Evolutionary conservation across 1,140 invertebrate species (phyloP), one percentile per base, ranked within the genome.

Genomic region (Drosophila bocki): DNA sequence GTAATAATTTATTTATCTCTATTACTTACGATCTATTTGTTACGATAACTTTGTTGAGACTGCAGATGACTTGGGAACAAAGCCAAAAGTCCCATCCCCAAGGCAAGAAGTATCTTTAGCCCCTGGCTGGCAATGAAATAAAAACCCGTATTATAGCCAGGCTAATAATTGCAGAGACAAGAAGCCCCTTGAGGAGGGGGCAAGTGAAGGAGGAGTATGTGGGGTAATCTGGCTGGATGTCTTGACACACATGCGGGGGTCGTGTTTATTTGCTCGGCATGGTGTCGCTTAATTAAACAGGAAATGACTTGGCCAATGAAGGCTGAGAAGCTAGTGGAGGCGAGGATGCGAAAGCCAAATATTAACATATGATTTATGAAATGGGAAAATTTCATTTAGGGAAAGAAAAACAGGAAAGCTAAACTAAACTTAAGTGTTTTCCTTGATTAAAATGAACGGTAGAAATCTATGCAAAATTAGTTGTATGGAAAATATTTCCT

Each of bases 241-340:
- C 22, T 19, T 61, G 35, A 35, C 53, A 56, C 35, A 56, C 53
- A 56, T n/a, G 5, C 35, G 48, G 70, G 75, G 48, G 64, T 50
- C 41, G 50, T 35, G 42, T 65, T 62, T 64, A 70, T 76, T 48
- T 62, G 48, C 78, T 33, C 82, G 45, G 61, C 75, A 81, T 82
- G 82, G 58, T 47, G 58, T 78, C 78, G 69, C 75, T 85, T 85
- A 86, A 85, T 85, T 85, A 85, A 82, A 78, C 69, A 85, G 37
- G 37, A 17, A 62, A 58, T 63, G 56, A 41, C 65, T 69, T 37
- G 50, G 57, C 26, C 39, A 48, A 50, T 29, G 19, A 48, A 3
- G 33, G 17, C 35, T 39, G 53, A 56, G 53, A 11, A n/a, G 19
- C 15, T 9, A 7, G 8, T 56, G 19, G 13, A 8, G 7, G 51